Percentiles rank a stretch among this genome's conserved stretches.
These are phyloP conservation scores for Yponomeuta malinellus DNA, from an alignment of 2,888 invertebrate species.

Conservation along the genomic window DNA sequence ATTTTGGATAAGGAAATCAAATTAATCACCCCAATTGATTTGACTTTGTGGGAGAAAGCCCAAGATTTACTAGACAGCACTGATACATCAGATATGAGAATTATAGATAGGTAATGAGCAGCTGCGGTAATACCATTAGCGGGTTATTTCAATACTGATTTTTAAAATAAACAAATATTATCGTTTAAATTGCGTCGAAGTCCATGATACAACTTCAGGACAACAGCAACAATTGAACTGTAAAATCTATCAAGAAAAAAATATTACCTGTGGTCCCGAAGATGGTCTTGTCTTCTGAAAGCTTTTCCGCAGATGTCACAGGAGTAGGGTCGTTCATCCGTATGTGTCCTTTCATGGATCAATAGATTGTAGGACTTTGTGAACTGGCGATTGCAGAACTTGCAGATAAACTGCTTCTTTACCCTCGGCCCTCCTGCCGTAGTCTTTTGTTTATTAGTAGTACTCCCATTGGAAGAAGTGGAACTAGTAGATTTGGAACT, in stretches of 20 bases:
- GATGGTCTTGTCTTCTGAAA: conserved; percentile 97
- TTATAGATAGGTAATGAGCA: no score
- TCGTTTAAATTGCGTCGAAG: no score
- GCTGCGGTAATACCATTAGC: no score
- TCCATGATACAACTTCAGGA: no score
- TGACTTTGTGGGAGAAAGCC: conserved; percentile 24
- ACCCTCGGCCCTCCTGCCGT: conserved; percentile 84
- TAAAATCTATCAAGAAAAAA: not conserved
- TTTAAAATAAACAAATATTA: no score
- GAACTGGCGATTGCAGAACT: conserved; percentile 97
- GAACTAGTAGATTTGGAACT: conserved; percentile 62
- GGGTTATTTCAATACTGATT: no score
- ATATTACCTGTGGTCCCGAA: conserved; percentile 91
- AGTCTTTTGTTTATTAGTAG: conserved; percentile 65
- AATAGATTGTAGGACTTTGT: conserved; percentile 98
- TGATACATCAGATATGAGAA: no score
- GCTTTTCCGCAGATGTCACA: conserved; percentile 99
- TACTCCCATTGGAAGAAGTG: conserved; percentile 60
- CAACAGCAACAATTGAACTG: no score
- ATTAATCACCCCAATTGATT: conserved; percentile 43
- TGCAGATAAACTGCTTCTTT: conserved; percentile 99
- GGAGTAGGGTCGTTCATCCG: conserved; percentile 97
- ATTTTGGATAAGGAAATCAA: conserved; percentile 33
- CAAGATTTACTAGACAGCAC: conserved; percentile 10
- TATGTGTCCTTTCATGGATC: conserved; percentile 98